Evolutionary conservation across 2,888 invertebrate species (phyloP).

Genomic region (Cheilosia soror): DNA sequence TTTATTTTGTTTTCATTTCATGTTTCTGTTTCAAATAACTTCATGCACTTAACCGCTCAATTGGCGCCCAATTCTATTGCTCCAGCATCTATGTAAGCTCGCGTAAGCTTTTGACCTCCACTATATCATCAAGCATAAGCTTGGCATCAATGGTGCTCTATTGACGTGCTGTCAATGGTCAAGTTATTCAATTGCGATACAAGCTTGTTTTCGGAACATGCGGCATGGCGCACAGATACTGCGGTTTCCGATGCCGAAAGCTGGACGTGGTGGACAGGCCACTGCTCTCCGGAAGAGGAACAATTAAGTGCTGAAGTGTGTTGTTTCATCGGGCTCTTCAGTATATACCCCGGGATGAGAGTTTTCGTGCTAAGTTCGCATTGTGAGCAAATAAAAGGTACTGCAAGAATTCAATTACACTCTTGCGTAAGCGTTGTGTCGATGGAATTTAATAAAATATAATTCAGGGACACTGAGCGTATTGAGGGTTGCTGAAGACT

Average conservation of each 20-base stretch:
- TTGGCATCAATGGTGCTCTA: constrained; percentile 57
- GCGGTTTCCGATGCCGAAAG: constrained; percentile 1
- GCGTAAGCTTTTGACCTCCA: constrained; percentile 67
- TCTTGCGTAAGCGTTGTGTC: constrained; percentile 37
- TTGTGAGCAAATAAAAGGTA: constrained; percentile 22
- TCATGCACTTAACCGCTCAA: constrained; percentile 65
- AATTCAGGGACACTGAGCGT: constrained; percentile 36
- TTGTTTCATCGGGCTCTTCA: constrained; percentile 24
- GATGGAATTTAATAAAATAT: constrained; percentile 17
- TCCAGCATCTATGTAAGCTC: constrained; percentile 8
- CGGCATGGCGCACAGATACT: constrained; percentile 1
- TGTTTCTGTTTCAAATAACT: constrained; percentile 39
- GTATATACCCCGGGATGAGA: not conserved
- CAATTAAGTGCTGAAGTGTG: constrained; percentile 50
- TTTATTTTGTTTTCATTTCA: constrained; percentile 25
- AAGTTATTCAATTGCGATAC: constrained; percentile 32
- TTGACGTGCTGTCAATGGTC: constrained; percentile 37
- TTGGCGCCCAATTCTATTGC: constrained; percentile 60
- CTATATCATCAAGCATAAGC: constrained; percentile 24
- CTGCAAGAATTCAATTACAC: constrained; percentile 48
- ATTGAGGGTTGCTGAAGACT: constrained; percentile 14
- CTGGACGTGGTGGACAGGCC: not conserved
- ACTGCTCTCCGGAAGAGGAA: constrained; percentile 70
- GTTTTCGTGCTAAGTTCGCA: constrained; percentile 19
- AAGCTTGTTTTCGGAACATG: not conserved